These are phyloP conservation scores for Eurois occulta DNA, from an alignment of 2,888 invertebrate genomes.

Conservation along the genomic window DNA sequence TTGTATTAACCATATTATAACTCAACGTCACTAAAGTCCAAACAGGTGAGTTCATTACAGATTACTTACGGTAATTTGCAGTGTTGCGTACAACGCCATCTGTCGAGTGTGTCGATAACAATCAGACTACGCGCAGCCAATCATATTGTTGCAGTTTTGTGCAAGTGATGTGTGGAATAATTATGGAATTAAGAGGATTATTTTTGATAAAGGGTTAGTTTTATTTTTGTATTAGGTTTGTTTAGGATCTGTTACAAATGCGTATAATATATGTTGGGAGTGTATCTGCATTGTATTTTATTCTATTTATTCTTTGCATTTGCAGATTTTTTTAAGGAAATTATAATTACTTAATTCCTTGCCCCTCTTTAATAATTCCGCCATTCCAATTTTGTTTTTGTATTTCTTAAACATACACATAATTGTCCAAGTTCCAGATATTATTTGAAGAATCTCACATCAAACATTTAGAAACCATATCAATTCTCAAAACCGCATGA, in stretches of 20 bases:
- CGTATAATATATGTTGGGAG: too few relatives aligned
- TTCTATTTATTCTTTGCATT: not conserved
- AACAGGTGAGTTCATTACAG: conserved; percentile 87
- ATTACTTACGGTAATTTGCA: conserved; percentile 86
- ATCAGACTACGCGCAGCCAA: conserved; percentile 69
- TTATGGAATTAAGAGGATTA: conserved; percentile 53
- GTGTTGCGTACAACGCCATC: conserved; percentile 78
- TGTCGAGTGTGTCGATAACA: conserved; percentile 79
- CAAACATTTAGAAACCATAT: not conserved
- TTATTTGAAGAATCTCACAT: not conserved
- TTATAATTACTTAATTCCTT: too few relatives aligned
- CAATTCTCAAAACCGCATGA: conserved; percentile 5
- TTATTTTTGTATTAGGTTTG: conserved; percentile 35
- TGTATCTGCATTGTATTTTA: not conserved
- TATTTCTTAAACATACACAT: not conserved
- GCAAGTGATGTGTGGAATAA: conserved; percentile 55
- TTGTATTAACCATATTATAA: conserved; percentile 61
- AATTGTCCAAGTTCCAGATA: not conserved
- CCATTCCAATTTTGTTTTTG: not conserved
- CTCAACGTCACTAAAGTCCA: conserved; percentile 74
- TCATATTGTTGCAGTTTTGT: conserved; percentile 63
- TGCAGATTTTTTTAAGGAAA: not conserved
- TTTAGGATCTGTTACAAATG: not conserved
- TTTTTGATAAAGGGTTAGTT: conserved; percentile 34
- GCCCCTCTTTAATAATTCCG: not conserved